Evolutionary conservation across 2,113 vertebrate species (phyloP), one percentile per base, ranked within the genome.

Genomic region (Indri indri): DNA sequence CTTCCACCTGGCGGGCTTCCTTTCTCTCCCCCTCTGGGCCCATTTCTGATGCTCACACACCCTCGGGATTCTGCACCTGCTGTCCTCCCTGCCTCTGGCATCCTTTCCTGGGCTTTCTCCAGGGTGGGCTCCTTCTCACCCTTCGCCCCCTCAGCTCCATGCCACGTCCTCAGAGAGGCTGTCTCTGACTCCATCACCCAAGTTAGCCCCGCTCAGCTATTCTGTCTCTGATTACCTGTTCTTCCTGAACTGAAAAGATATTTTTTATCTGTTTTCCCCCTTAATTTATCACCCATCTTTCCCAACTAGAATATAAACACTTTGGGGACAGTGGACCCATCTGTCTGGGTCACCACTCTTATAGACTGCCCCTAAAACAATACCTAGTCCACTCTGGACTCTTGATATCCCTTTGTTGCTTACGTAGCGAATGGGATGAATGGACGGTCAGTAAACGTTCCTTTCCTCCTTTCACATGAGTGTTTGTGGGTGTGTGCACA

Each of bases 371-470:
- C 4, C 2, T 16, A 61, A 54, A 32, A 68, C 16, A 40, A 22
- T 4, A 16, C 7, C n/a, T 18, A 23, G 27, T 42, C 40, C 40
- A 42, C 40, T n/a, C n/a, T 4, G 14, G 34, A 79, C 10, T 17
- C 8, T 66, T 7, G n/a, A 1, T 30, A 34, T 0, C 0, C 8
- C 3, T n/a, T 34, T 10, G 0, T 2, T 32, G 8, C 4, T 1
- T 18, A 3, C 27, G 23, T 3, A 37, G 11, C 34, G 25, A 71
- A 34, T 47, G 7, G 32, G 57, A 80, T 6, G 40, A 45, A 14
- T 7, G 68, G 20, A 8, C 30, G 4, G 5, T 10, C 17, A 37
- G 40, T 2, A 11, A 30, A 59, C 12, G 16, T 42, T 61, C 11
- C 18, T 73, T 65, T 52, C 61, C 5, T 32, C 50, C 68, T 82